phyloP scores from a whole-genome alignment of 2,888 invertebrate genomes.

The Dryomyza anilis region DNA sequence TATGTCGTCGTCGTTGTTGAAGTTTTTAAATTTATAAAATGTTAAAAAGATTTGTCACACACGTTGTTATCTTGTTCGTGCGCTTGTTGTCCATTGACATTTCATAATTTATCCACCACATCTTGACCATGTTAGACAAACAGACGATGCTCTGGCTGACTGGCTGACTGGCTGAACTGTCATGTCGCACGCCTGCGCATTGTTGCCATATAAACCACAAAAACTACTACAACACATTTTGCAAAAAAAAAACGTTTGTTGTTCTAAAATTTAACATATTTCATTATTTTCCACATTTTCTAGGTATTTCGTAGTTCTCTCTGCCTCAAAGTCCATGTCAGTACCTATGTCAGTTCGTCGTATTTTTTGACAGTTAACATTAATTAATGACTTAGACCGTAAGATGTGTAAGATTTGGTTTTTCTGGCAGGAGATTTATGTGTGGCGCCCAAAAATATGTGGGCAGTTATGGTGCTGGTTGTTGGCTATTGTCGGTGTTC shows the following conservation, averaged over 20 bases:
- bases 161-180: background rate
- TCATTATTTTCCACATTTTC: background rate
- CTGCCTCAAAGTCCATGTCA: too few relatives aligned
- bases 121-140: conserved; percentile 11
- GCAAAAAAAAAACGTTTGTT: background rate
- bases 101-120: conserved; percentile 38
- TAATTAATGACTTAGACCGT: conserved; percentile 11
- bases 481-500: background rate
- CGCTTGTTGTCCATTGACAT: conserved; percentile 37
- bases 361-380: conserved; percentile 20
- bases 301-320: background rate
- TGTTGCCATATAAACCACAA: background rate
- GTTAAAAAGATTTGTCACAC: conserved; percentile 13
- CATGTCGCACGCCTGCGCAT: conserved; percentile 11
- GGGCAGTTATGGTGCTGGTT: background rate
- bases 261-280: background rate
- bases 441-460: conserved; percentile 7
- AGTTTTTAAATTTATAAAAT: background rate
- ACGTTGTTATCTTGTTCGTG: conserved; percentile 10
- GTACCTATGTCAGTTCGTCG: conserved; percentile 6
- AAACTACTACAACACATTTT: background rate
- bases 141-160: too few relatives aligned
- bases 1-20: background rate
- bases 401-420: background rate
- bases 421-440: conserved; percentile 3